Percentiles rank a stretch among this genome's conserved stretches.
phyloP scores from a whole-genome alignment of 2,113 vertebrate species.

The Crotalus horridus region DNA sequence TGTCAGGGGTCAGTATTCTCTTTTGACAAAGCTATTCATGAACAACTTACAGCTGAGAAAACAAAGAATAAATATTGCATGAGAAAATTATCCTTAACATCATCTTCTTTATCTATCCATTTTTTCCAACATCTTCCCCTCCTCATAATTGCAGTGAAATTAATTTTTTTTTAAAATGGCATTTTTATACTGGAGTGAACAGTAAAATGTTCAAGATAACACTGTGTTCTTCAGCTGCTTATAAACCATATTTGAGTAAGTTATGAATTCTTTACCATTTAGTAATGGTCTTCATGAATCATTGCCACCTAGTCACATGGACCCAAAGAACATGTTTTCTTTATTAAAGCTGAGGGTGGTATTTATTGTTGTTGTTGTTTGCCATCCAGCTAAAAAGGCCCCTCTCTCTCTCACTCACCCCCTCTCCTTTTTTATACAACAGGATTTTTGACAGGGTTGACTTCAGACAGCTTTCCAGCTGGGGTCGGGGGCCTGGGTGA shows the following conservation, averaged over 20 bases:
- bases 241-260: conserved; percentile 42
- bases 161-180: conserved; percentile 2
- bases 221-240: conserved; percentile 35
- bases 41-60: conserved; percentile 44
- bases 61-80: conserved; percentile 39
- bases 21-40: conserved; percentile 39
- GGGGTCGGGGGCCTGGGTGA: conserved; percentile 82
- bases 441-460: conserved; percentile 81
- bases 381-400: conserved; percentile 76
- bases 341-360: conserved; percentile 40
- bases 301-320: conserved; percentile 34
- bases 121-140: conserved; percentile 18
- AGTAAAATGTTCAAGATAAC: not conserved
- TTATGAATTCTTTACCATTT: conserved; percentile 52
- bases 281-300: conserved; percentile 42
- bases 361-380: conserved; percentile 64
- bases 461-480: conserved; percentile 84
- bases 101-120: conserved; percentile 24
- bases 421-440: conserved; percentile 70
- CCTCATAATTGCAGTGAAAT: conserved; percentile 30
- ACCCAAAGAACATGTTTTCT: conserved; percentile 57
- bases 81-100: conserved; percentile 25
- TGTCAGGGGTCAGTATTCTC: conserved; percentile 28
- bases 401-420: not conserved
- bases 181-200: conserved; percentile 37